Base-by-base conservation (phyloP, 2,113 vertebrate species). In the Zapornia atra region DNA sequence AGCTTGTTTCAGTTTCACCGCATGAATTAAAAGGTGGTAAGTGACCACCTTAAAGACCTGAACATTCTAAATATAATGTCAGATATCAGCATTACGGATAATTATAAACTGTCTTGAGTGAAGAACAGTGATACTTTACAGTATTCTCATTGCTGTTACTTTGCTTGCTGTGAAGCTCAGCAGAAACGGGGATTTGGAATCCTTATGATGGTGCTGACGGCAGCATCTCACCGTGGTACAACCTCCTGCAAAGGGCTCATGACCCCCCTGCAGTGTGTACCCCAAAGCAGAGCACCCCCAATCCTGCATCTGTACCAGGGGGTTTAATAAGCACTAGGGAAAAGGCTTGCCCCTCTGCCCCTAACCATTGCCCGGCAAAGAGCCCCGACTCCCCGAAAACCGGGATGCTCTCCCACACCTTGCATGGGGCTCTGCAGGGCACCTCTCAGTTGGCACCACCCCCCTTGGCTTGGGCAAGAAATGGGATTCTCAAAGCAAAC, bases 191-290 rank as follows among this genome's bases (percentile, higher is more conserved):
- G 26, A 50, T 63, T 75, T 85, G 51, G 86, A 94, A 71, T 6
- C 21, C 31, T 80, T 53, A 33, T 2, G 2, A 33, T 0, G 0
- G 53, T 56, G 38, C 57, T 77, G 54, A 81, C 1, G 21, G 44
- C 76, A 83, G 48, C 48, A 76, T 42, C 42, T 71, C 2, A 1
- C 24, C 2, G 3, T 0, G 4, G 20, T 36, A 36, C 25, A 11
- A 36, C 10, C 11, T 17, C 38, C 54, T 73, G 60, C 46, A 53
- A 69, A 38, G 0, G 2, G 13, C 50, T 80, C 57, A 40, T 4
- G 2, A 64, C 22, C 1, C 11, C 8, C 28, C 33, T 60, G 34
- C 12, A 68, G 57, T 71, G 6, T 0, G 1, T 50, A 28, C 14
- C 48, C 50, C 31, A 57, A 5, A 70, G 5, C 56, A 81, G 36